These are phyloP conservation scores for Bombus ignitus DNA, from an alignment of 1,140 invertebrate genomes.

Conservation along the genomic window DNA sequence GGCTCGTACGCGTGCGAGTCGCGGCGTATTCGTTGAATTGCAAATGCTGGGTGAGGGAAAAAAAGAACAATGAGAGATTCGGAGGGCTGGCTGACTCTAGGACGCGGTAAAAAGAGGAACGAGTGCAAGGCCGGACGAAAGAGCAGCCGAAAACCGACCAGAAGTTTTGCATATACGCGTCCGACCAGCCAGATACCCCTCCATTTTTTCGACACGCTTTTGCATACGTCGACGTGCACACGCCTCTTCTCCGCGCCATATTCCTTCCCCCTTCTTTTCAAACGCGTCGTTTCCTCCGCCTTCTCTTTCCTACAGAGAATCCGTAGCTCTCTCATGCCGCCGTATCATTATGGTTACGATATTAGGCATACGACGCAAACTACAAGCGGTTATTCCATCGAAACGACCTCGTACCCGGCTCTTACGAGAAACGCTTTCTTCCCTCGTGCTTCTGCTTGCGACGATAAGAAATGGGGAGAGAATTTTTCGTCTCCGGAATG, in stretches of 20 bases:
- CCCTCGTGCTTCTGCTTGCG: not conserved
- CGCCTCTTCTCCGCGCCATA: slow-evolving; percentile 2
- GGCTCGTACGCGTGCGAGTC: slow-evolving; percentile 42
- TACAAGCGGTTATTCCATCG: slow-evolving; percentile 78
- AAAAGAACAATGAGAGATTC: not conserved
- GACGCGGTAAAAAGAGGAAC: slow-evolving; percentile 21
- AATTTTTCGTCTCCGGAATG: slow-evolving; percentile 50
- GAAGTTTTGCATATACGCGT: slow-evolving; percentile 55
- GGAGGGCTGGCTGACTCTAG: not conserved
- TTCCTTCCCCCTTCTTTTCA: slow-evolving; percentile 1
- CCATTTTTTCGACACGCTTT: slow-evolving; percentile 11
- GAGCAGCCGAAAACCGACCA: slow-evolving; percentile 46
- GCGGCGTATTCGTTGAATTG: slow-evolving; percentile 68
- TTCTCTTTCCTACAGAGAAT: slow-evolving; percentile 18
- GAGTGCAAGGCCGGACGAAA: slow-evolving; percentile 1
- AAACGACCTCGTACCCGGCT: slow-evolving; percentile 68
- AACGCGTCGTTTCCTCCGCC: slow-evolving; percentile 12
- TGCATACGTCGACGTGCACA: slow-evolving; percentile 18
- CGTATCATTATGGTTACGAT: slow-evolving; percentile 79
- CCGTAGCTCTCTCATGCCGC: slow-evolving; percentile 58
- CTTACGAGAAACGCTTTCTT: slow-evolving; percentile 60
- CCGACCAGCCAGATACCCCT: slow-evolving; percentile 9
- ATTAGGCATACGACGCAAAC: slow-evolving; percentile 73
- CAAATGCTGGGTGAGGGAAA: slow-evolving; percentile 55
- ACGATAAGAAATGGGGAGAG: slow-evolving; percentile 60